phyloP scores from a whole-genome alignment of 2,888 invertebrate species.

The Agonopterix heracliana region DNA sequence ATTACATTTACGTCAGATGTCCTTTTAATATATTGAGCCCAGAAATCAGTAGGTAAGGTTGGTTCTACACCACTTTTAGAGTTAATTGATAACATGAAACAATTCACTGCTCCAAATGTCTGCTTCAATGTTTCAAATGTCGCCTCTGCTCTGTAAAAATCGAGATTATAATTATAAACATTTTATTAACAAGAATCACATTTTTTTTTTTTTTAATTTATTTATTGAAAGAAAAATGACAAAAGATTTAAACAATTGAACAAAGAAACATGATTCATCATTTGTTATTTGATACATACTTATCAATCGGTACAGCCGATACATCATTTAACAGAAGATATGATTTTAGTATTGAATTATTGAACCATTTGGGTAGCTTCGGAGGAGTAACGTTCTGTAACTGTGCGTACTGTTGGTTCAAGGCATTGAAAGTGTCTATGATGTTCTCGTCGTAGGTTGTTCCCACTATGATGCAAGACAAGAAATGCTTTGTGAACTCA shows the following conservation, averaged over 20 bases:
- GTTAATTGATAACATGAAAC: slow-evolving; percentile 93
- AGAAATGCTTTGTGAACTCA: slow-evolving; percentile 94
- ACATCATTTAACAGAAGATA: slow-evolving; percentile 94
- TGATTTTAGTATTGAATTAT: slow-evolving; percentile 87
- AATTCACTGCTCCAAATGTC: slow-evolving; percentile 89
- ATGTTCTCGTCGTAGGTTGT: slow-evolving; percentile 85
- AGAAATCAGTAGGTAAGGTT: slow-evolving; percentile 84
- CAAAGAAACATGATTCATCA: slow-evolving; percentile 1
- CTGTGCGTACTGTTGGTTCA: slow-evolving; percentile 88
- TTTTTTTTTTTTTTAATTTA: no score
- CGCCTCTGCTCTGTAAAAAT: slow-evolving; percentile 83
- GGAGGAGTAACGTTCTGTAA: slow-evolving; percentile 84
- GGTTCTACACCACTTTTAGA: slow-evolving; percentile 80
- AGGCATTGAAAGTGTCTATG: slow-evolving; percentile 85
- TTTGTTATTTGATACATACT: slow-evolving; percentile 69
- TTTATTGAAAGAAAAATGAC: no score
- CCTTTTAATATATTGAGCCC: slow-evolving; percentile 86
- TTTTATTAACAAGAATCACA: not conserved
- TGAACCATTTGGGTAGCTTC: slow-evolving; percentile 90
- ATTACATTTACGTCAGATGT: slow-evolving; percentile 69
- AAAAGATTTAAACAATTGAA: no score
- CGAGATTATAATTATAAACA: not conserved
- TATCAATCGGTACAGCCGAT: slow-evolving; percentile 81
- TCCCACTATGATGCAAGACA: slow-evolving; percentile 87
- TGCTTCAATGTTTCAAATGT: slow-evolving; percentile 90